Evolutionary conservation across 2,888 invertebrate genomes (phyloP).

Genomic region (Tinea trinotella): DNA sequence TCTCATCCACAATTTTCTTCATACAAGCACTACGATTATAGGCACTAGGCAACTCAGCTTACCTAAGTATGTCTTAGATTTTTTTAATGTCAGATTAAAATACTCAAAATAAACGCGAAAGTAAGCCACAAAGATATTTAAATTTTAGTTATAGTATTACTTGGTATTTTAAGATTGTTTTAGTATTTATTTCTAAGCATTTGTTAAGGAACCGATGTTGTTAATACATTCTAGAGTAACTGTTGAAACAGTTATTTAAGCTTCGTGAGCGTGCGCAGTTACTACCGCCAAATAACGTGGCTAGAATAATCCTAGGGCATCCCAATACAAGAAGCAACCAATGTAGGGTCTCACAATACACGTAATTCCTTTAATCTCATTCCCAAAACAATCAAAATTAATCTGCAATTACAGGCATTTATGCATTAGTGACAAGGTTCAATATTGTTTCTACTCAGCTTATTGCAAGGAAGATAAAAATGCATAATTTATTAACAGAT

Average conservation of each 20-base stretch:
- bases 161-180: background rate
- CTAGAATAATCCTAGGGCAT: conserved; percentile 4
- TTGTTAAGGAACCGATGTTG: background rate
- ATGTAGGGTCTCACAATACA: background rate
- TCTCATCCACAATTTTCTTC: no score
- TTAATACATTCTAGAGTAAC: background rate
- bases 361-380: conserved; percentile 3
- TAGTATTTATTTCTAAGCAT: background rate
- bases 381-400: conserved; percentile 7
- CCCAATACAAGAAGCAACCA: conserved; percentile 3
- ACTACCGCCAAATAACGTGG: conserved; percentile 4
- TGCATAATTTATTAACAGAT: background rate
- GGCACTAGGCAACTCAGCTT: no score
- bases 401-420: conserved; percentile 6
- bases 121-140: no score
- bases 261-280: background rate
- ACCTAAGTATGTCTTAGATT: no score
- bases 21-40: no score
- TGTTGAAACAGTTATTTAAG: background rate
- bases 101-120: no score
- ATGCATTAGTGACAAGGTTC: conserved; percentile 10
- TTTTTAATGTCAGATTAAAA: no score
- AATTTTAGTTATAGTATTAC: background rate
- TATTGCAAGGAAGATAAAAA: background rate
- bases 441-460: background rate